These are phyloP conservation scores for Excalfactoria chinensis DNA, from an alignment of 2,113 vertebrate genomes.

Conservation along the genomic window DNA sequence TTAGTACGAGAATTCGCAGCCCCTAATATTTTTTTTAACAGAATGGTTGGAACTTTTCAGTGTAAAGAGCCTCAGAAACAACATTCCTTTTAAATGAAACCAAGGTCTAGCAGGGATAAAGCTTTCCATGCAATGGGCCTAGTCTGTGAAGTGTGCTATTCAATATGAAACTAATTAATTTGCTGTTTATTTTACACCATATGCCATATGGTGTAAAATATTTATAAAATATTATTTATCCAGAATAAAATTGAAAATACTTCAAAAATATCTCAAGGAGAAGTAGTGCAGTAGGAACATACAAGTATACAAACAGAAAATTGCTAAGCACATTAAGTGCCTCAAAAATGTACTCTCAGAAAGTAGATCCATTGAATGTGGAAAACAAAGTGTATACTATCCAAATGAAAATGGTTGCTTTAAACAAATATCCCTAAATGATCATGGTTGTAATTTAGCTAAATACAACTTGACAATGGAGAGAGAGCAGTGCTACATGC, in stretches of 20 bases:
- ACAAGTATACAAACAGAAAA: not conserved
- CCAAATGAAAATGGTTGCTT: not conserved
- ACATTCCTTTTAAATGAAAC: not conserved
- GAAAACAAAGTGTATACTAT: not conserved
- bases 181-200: not conserved
- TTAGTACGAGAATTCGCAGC: not conserved
- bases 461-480: not conserved
- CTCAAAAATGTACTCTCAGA: not conserved
- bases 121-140: not conserved
- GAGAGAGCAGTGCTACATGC: fast-evolving
- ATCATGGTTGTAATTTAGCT: not conserved
- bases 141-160: not conserved
- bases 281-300: not conserved
- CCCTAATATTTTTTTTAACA: not conserved
- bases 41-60: not conserved
- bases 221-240: not conserved
- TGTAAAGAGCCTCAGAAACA: not conserved
- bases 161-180: not conserved
- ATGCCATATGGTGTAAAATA: not conserved
- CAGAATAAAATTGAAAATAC: not conserved
- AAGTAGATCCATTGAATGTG: not conserved
- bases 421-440: not conserved
- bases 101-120: not conserved
- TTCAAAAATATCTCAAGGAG: not conserved
- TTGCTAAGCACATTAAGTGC: not conserved